Evolutionary conservation across 2,113 vertebrate species (phyloP).

Genomic region (Chitala chitala): DNA sequence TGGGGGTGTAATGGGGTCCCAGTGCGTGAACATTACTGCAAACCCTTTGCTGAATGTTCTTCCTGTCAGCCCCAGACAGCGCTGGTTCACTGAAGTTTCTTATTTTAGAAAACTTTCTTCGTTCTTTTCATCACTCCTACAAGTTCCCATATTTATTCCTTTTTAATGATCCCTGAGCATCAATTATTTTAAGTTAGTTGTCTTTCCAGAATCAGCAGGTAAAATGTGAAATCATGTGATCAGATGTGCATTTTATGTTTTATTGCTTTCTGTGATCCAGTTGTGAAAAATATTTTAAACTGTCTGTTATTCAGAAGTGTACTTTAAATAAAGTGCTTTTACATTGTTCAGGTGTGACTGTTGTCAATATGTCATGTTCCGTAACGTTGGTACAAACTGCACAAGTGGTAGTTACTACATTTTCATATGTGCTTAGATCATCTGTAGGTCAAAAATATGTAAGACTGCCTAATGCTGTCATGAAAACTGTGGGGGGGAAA

Average conservation of each 20-base stretch:
- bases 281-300: neutral
- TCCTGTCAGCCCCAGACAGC: neutral
- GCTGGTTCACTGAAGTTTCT: neutral
- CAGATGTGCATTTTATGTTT: neutral
- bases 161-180: constrained; percentile 9
- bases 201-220: neutral
- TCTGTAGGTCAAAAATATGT: no score
- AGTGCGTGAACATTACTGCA: neutral
- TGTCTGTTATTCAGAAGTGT: constrained; percentile 29
- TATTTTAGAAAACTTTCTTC: neutral
- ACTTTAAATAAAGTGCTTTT: constrained; percentile 48
- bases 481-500: no score
- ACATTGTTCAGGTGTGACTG: neutral
- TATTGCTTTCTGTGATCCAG: neutral
- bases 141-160: constrained; percentile 24
- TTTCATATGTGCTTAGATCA: no score
- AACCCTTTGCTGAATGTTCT: neutral
- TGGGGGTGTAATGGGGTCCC: neutral
- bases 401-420: no score
- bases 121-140: neutral
- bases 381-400: no score
- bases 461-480: no score
- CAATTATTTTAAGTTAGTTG: neutral
- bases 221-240: neutral
- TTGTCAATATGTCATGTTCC: neutral